Evolutionary conservation across 2,113 vertebrate genomes (phyloP), one percentile per base, ranked within the genome.

Genomic region (Alethe castanea): DNA sequence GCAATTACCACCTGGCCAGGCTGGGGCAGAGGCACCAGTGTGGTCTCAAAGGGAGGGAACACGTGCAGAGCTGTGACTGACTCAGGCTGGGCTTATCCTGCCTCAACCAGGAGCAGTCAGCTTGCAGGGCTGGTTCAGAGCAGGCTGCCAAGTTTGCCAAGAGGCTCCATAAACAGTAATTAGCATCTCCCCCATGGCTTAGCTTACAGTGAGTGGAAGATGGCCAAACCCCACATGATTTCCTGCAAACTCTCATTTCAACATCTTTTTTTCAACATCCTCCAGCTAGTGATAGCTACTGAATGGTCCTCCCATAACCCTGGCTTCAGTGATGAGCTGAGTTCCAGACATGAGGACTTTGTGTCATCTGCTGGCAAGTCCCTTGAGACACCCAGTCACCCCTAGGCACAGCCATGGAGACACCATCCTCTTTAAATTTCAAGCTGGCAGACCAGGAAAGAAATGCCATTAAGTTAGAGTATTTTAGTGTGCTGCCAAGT

Each of bases 11-110:
- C 11, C 22, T 36, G 36, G 33, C 48, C 73, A 14, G 50, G 53
- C 36, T 26, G 53, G n/a, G 72, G 24, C 52, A 69, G 82, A 57
- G 19, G 54, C 44, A 53, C 5, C 17, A 5, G 44, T 11, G 50
- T 20, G 36, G 14, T n/a, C 42, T 73, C 71, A 44, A 31, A 65
- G 17, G 20, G 24, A 74, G 23, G 9, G 35, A 35, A 33, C 0
- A 0, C 25, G 16, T 7, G 17, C 31, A 17, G 70, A 0, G 0
- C 45, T 1, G 2, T 44, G 76, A 17, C 31, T 1, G 2, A 33
- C 40, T 35, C 31, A 38, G 19, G 19, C 44, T 65, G 66, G 38
- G 53, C 53, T 80, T 31, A 24, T 12, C 23, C 57, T 76, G 80
- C 25, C 47, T 48, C 45, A 7, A 0, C 35, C 36, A n/a, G 59